A percentile compares a stretch with the other conserved stretches of the same genome.
phyloP scores from a whole-genome alignment of 2,797 vertebrate species.

The Euphonia xanthogaster region DNA sequence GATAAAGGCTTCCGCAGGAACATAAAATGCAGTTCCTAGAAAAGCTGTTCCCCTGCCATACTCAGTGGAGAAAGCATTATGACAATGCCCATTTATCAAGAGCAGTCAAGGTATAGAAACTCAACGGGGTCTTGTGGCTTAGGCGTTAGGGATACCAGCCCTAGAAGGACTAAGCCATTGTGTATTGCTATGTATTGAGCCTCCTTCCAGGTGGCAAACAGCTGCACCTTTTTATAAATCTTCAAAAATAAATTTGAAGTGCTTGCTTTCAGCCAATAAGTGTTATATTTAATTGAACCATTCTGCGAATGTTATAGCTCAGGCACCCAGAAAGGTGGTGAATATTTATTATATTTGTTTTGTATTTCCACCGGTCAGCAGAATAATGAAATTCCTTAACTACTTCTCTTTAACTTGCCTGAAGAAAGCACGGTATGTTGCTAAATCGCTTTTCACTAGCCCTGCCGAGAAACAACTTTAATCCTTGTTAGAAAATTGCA shows the following conservation, averaged over 20 bases:
- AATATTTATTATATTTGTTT: constrained; percentile 82
- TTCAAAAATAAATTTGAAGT: constrained; percentile 68
- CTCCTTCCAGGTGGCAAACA: constrained; percentile 79
- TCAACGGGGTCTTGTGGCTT: constrained; percentile 65
- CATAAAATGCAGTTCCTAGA: constrained; percentile 13
- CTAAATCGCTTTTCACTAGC: constrained; percentile 83
- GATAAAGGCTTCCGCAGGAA: constrained; percentile 34
- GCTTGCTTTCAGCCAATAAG: constrained; percentile 59
- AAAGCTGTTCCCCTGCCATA: constrained; percentile 39
- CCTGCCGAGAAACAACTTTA: constrained; percentile 83
- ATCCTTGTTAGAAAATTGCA: constrained; percentile 87
- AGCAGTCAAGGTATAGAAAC: constrained; percentile 42
- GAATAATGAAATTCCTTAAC: constrained; percentile 84
- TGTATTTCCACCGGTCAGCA: constrained; percentile 64
- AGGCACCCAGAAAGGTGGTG: constrained; percentile 53
- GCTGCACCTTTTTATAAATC: constrained; percentile 75
- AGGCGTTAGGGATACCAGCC: constrained; percentile 68
- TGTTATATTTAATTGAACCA: constrained; percentile 71
- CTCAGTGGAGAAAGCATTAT: constrained; percentile 67
- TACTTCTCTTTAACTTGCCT: constrained; percentile 82
- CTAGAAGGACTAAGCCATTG: constrained; percentile 69
- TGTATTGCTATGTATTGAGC: constrained; percentile 75
- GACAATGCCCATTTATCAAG: constrained; percentile 64
- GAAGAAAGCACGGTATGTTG: constrained; percentile 83
- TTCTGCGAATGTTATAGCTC: constrained; percentile 62